A percentile compares a stretch with the other conserved stretches of the same genome.
These are phyloP conservation scores for Uria lomvia DNA, from an alignment of 2,113 vertebrate species.

Conservation along the genomic window DNA sequence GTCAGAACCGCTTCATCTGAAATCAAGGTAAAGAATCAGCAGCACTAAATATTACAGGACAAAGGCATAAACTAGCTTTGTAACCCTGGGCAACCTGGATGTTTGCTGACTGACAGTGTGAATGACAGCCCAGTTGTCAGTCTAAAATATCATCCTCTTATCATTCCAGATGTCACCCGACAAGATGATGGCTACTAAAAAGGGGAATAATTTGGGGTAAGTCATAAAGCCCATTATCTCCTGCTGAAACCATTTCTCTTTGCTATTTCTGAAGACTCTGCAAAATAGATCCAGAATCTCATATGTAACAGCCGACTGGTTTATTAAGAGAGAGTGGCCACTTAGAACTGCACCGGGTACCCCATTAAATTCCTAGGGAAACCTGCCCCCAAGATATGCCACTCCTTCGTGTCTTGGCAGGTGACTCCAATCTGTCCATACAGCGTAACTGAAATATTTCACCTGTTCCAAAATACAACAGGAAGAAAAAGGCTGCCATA, in stretches of 20 bases:
- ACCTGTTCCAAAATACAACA: neutral
- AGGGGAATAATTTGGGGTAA: conserved; percentile 58
- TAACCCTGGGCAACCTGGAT: conserved; percentile 65
- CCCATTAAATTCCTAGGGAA: neutral
- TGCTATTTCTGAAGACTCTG: conserved; percentile 13
- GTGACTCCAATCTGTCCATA: neutral
- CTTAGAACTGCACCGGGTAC: neutral
- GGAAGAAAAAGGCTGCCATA: neutral
- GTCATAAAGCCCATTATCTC: conserved; percentile 58
- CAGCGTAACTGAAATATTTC: neutral
- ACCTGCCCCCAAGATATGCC: neutral
- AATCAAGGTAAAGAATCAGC: conserved; percentile 60
- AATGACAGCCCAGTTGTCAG: conserved; percentile 56
- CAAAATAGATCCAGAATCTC: conserved; percentile 40
- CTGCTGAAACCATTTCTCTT: conserved; percentile 54
- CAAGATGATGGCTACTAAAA: conserved; percentile 63
- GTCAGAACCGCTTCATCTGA: conserved; percentile 31
- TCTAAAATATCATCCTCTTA: conserved; percentile 47
- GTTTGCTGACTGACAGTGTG: conserved; percentile 59
- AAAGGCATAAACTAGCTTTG: conserved; percentile 57
- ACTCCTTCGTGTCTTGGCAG: neutral
- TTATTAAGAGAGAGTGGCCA: neutral
- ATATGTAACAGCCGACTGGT: neutral
- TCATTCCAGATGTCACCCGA: conserved; percentile 55
- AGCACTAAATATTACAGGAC: conserved; percentile 52